phyloP scores from a whole-genome alignment of 2,797 vertebrate species.

The Enteromius anoplus region DNA sequence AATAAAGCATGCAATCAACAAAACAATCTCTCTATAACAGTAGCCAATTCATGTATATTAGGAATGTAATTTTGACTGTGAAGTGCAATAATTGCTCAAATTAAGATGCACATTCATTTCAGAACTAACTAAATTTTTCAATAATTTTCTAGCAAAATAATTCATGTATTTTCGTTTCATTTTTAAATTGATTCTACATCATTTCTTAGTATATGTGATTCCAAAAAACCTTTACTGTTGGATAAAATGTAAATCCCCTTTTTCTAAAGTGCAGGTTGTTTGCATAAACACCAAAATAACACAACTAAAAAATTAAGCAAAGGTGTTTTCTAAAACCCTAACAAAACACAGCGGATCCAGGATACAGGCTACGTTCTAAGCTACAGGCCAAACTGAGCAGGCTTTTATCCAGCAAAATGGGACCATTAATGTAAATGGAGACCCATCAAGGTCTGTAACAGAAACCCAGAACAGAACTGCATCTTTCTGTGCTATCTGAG shows the following conservation, averaged over 20 bases:
- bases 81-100: neutral
- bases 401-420: conserved; percentile 63
- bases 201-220: neutral
- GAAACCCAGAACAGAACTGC: conserved; percentile 59
- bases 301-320: conserved; percentile 24
- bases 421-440: conserved; percentile 64
- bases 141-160: neutral
- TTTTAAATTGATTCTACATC: neutral
- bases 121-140: neutral
- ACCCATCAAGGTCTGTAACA: conserved; percentile 59
- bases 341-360: conserved; percentile 35
- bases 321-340: conserved; percentile 31
- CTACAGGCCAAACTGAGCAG: conserved; percentile 50
- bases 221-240: neutral
- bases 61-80: neutral
- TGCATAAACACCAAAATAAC: conserved; percentile 4
- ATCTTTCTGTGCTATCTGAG: conserved; percentile 61
- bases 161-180: neutral
- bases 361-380: conserved; percentile 36
- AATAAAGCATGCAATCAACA: neutral
- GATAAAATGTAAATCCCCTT: neutral
- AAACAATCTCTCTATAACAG: neutral
- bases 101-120: too few species aligned
- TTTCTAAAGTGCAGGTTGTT: neutral
- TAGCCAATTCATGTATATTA: neutral